These are phyloP conservation scores for Cyanoliseus patagonus DNA, from an alignment of 2,113 vertebrate genomes.

Conservation along the genomic window DNA sequence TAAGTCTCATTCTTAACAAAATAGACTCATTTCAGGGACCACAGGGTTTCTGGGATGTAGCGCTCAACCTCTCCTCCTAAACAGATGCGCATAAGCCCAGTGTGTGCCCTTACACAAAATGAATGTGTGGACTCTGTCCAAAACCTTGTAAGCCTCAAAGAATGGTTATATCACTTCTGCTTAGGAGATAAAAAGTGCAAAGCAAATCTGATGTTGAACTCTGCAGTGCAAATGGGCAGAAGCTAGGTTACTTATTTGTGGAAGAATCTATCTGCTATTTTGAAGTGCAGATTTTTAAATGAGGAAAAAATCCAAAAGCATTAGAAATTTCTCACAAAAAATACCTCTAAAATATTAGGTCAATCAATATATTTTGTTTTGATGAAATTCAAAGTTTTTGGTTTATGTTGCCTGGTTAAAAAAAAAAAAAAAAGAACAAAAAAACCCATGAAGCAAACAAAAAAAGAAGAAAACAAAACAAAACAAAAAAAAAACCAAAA, in stretches of 20 bases:
- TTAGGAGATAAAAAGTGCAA: neutral
- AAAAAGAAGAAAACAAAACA: neutral
- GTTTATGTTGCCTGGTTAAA: neutral
- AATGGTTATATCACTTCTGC: neutral
- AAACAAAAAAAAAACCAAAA: too few relatives aligned
- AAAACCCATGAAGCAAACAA: neutral
- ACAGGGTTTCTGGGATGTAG: neutral
- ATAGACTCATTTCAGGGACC: neutral
- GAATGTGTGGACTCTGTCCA: neutral
- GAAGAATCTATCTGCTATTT: neutral
- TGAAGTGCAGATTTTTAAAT: neutral
- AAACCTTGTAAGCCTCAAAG: neutral
- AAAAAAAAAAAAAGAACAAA: neutral
- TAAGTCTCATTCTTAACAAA: neutral
- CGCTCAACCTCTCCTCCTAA: neutral
- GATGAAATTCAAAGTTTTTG: neutral
- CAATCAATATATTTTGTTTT: neutral
- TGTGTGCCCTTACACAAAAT: neutral
- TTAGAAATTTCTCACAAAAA: neutral
- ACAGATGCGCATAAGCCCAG: neutral
- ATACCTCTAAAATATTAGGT: neutral
- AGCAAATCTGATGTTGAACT: neutral
- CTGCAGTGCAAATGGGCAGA: neutral
- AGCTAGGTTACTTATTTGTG: neutral
- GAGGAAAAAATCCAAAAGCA: neutral